These are phyloP conservation scores for Microplitis demolitor DNA, from an alignment of 1,140 invertebrate species.

Conservation along the genomic window DNA sequence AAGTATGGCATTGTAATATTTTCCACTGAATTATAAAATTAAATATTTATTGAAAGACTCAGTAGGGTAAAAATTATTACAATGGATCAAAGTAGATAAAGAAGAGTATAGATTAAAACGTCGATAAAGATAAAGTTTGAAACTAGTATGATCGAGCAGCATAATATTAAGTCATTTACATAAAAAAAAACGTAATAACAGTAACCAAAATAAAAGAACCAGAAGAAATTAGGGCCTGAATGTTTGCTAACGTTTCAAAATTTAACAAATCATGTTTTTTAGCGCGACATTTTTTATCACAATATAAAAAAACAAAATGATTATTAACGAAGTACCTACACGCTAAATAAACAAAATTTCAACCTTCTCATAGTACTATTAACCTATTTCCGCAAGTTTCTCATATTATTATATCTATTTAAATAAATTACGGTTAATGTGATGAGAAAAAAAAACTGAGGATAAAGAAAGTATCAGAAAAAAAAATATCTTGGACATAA, in stretches of 20 bases:
- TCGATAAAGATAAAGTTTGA: slow-evolving; percentile 19
- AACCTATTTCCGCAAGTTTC: neutral
- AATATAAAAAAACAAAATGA: neutral
- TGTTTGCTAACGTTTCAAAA: slow-evolving; percentile 6
- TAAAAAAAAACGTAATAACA: neutral
- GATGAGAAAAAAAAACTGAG: slow-evolving; percentile 17
- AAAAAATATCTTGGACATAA: slow-evolving; percentile 16
- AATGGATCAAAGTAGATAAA: slow-evolving; percentile 15
- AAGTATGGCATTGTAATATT: slow-evolving; percentile 33
- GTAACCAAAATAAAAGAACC: neutral
- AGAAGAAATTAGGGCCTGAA: neutral
- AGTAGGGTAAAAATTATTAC: slow-evolving; percentile 16
- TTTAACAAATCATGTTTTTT: slow-evolving; percentile 9
- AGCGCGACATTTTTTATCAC: neutral
- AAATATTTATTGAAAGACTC: slow-evolving; percentile 22
- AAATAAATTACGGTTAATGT: slow-evolving; percentile 22
- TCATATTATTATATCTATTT: slow-evolving; percentile 29
- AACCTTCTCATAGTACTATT: neutral
- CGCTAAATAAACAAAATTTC: slow-evolving; percentile 21
- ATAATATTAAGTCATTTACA: slow-evolving; percentile 5
- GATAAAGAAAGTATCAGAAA: slow-evolving; percentile 18
- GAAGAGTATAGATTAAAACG: neutral
- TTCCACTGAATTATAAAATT: slow-evolving; percentile 31
- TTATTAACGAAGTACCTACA: slow-evolving; percentile 31
- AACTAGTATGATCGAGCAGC: slow-evolving; percentile 21